Base-by-base conservation (phyloP, 2,797 vertebrate species). In the Rhinatrema bivittatum region DNA sequence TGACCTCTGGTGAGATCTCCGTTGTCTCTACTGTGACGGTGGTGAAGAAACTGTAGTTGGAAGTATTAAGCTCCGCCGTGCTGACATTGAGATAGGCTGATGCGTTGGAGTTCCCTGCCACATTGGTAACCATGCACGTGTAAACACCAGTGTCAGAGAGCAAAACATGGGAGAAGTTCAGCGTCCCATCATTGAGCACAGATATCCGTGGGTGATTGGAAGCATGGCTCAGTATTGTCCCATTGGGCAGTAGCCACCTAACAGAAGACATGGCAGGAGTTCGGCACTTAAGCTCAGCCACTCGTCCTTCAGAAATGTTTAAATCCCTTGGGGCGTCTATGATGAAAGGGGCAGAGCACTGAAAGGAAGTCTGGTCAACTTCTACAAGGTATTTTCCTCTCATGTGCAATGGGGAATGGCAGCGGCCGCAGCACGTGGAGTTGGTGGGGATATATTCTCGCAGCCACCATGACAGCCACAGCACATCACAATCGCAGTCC, bases 91-190 rank as follows among this genome's bases (percentile, higher is more conserved):
- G 79, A 78, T 93, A 97, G 70, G 94, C 94, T 18, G 94, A 98
- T 46, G 94, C 93, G 2, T 97, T 97, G 45, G 95, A 92, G 73
- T 94, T 93, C 26, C 94, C 94, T 9, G 93, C 95, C 88, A 95
- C 91, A 20, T 98, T 98, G 70, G 91, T 91, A 60, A 97, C 94
- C 93, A 97, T 97, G 79, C 95, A 98, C 33, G 93, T 97, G 68
- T 98, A 97, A 3, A 91, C 56, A 11, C 95, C 94, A 1, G 91
- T 96, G 74, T 98, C 95, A 10, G 72, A 80, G 2, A 87, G 68
- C 56, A 97, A 60, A 47, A 98, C 91, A 2, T 92, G 90, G 42
- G 93, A 91, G 73, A 98, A 97, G 80, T 94, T 94, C 42, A 97
- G 66, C 7, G 95, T 95, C 52, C 95, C 95, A 2, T 97, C 93